Base-by-base conservation (phyloP, 2,113 vertebrate species). In the Mormyrus iriodes region DNA sequence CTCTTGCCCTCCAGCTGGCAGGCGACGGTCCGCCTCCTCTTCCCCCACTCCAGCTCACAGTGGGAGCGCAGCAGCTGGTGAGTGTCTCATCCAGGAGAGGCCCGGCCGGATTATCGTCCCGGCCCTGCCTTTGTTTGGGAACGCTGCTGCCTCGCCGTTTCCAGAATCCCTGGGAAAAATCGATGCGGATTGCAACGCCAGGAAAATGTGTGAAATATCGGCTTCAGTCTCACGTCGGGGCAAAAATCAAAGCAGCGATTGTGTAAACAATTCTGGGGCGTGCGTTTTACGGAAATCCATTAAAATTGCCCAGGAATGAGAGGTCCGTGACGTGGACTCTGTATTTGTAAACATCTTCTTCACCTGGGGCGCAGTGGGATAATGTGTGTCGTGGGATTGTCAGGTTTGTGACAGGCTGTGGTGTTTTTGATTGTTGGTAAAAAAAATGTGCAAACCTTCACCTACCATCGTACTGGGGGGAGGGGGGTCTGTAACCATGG, bases 401-500 rank as follows among this genome's bases (percentile, higher is more conserved):
- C 48, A 27, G 21, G 51, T 85, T 51, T 24, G n/a, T 85, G 48
- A 85, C 87, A 49, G 5, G 58, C 87, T 79, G 87, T 48, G 46
- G 44, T 21, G 2, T n/a, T 69, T 88, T 42, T 86, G 55, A 94
- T 93, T 69, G 61, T 69, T 31, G 61, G 31, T 69, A 31, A 31
- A 13, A 31, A 65, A 17, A 65, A 12, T 12, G 91, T 91, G 90
- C 51, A n/a, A 51, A 93, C 89, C 91, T 79, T 92, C 92, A 88
- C 92, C 91, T 90, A 91, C 90, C 7, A 35, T 93, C 93, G 94
- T 79, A 93, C 94, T 94, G 93, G 92, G 92, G 94, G 93, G 92
- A 93, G 94, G 92, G 92, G 94, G 93, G 92, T 94, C 61, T 13
- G 61, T 69, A 69, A 94, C 93, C 93, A 93, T 93, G 94, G 95